Evolutionary conservation across 2,888 invertebrate genomes (phyloP).

Genomic region (Acholoe squamosa): DNA sequence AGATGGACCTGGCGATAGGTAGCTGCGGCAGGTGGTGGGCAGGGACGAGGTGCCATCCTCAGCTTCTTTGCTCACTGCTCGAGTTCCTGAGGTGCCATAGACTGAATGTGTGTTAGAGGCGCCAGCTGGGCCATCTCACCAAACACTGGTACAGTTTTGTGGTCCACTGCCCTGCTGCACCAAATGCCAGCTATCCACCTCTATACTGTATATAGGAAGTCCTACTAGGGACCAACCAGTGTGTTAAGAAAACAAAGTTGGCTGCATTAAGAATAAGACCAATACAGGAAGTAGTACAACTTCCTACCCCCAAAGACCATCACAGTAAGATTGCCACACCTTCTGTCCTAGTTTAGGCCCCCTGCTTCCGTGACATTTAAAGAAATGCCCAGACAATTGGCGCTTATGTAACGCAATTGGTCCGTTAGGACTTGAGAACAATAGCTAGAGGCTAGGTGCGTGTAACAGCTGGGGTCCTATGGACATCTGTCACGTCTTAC

Average conservation of each 20-base stretch:
- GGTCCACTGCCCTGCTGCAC: neutral
- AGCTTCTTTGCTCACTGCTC: conserved; percentile 39
- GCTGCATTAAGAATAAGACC: no score
- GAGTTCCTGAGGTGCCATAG: conserved; percentile 40
- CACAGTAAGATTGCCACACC: neutral
- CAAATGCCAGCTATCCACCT: conserved; percentile 7
- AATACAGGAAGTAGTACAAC: neutral
- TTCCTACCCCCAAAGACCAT: neutral
- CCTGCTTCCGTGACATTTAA: conserved; percentile 39
- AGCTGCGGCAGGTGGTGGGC: conserved; percentile 46
- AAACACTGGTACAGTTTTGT: neutral
- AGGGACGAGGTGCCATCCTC: conserved; percentile 32
- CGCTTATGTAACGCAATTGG: conserved; percentile 51
- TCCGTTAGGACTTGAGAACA: conserved; percentile 58
- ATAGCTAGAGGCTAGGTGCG: conserved; percentile 26
- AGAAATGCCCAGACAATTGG: conserved; percentile 34
- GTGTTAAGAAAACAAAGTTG: neutral
- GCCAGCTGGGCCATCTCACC: conserved; percentile 41
- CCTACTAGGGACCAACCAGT: neutral
- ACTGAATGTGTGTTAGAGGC: conserved; percentile 30
- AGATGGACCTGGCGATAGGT: conserved; percentile 35
- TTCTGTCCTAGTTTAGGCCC: neutral
- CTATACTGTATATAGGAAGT: neutral
- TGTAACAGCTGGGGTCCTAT: conserved; percentile 31
- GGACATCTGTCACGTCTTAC: conserved; percentile 51